Evolutionary conservation across 2,797 vertebrate species (phyloP), one percentile per base, ranked within the genome.

Genomic region (Clarias platycephalus): DNA sequence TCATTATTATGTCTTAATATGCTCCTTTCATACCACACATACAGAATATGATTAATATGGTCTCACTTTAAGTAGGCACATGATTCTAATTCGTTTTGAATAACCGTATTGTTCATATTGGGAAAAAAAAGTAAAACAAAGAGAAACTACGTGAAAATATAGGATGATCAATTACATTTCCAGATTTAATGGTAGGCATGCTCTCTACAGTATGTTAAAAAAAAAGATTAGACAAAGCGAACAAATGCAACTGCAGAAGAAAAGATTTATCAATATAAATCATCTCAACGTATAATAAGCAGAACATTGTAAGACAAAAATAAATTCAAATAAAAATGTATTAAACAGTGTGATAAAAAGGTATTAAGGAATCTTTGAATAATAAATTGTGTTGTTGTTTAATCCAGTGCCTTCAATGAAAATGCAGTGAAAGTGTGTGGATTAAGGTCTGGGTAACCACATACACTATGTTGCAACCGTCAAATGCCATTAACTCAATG

Each of bases 211-310:
- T 49, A 37, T 58, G 34, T 12, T 26, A 6, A 55, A 44, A n/a
- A 44, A 60, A 37, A 22, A 68, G 5, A 16, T 84, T 60, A 70
- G 58, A 55, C 82, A 55, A 83, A 85, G 76, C 80, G 86, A 86
- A 81, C 71, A 81, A 90, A 85, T 72, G 75, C 63, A 77, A 76
- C 83, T 86, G 77, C 53, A 20, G 49, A 57, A 72, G 64, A 53
- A 34, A 76, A 24, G 49, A 16, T 20, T 28, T 74, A 12, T 75
- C 15, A 13, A 72, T 18, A 49, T 15, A 53, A 49, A 71, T 3
- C 6, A 4, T 20, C 67, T 37, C 31, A 37, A 68, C 37, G 7
- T 34, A 68, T 67, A 10, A 31, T 20, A 18, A 28, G 31, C 37
- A 67, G 22, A 70, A 66, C 28, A 20, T 20, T 71, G 31, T 37